Conservation (phyloP, 2,888 invertebrate species). For the Protula sp. region DNA sequence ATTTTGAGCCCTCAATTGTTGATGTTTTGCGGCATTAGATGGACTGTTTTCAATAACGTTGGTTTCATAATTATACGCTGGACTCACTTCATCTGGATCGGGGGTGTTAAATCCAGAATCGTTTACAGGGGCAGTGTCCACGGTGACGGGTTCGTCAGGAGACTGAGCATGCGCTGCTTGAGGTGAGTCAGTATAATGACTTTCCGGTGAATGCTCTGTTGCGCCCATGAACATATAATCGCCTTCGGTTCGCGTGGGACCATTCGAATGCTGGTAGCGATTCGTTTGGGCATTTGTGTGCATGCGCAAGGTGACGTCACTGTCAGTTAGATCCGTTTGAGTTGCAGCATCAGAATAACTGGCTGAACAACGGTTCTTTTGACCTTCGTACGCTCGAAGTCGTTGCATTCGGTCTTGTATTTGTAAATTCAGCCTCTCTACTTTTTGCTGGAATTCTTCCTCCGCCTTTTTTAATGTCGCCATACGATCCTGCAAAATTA, state of each 20-base stretch:
- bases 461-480: background rate
- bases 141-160: background rate
- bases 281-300: background rate
- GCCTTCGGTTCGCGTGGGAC: background rate
- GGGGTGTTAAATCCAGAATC: background rate
- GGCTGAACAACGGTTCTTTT: background rate
- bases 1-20: no score
- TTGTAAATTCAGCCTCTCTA: background rate
- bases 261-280: background rate
- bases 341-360: background rate
- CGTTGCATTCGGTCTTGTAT: background rate
- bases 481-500: background rate
- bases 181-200: no score
- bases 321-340: background rate
- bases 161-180: no score
- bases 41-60: no score
- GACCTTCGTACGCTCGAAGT: background rate
- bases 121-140: background rate
- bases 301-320: background rate
- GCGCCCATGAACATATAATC: background rate
- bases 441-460: background rate
- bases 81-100: no score
- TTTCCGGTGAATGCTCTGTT: background rate
- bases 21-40: no score
- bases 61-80: no score